Base-by-base conservation (phyloP, 2,113 vertebrate genomes). In the Mormoops blainvillei region DNA sequence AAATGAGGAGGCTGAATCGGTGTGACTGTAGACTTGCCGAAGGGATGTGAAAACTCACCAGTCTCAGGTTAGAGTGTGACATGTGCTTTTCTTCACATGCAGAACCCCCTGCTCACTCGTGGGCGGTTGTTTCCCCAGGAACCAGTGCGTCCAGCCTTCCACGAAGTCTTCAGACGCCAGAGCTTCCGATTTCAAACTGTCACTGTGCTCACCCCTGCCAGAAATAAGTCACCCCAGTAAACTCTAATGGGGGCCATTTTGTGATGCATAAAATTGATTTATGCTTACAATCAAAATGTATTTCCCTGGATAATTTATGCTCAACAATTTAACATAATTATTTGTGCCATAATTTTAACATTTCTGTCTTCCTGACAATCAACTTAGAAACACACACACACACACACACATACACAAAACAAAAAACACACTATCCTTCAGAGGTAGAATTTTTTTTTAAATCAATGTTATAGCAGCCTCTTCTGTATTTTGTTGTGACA, bases 401-500 rank as follows among this genome's bases (percentile, higher is more conserved):
- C 84, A 93, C 33, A 81, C 36, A 63, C 38, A 90, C 31, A 74
- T 73, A 93, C 41, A 87, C 81, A 98, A 97, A 84, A 96, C 91
- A 97, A 97, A 98, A 88, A 98, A 86, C 65, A 92, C 96, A 93
- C 91, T 67, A 85, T 91, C 95, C 87, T 97, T 97, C 97, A 91
- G 94, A 98, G 96, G 90, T 95, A 97, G 77, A 68, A 96, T 97
- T 45, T n/a, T n/a, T n/a, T n/a, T n/a, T n/a, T n/a, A 97, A 97
- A 98, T 98, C 98, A 97, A 98, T 98, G 97, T 98, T 97, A 0
- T 41, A 96, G 97, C 97, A 97, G 96, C 96, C 96, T 97, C 97
- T 97, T 98, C 98, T 98, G 98, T 98, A 98, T 98, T 98, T 98
- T 98, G 98, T 98, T 98, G 98, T 98, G 98, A 98, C 98, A 98